Evolutionary conservation across 2,888 invertebrate genomes (phyloP).

Genomic region (Lingula anatina): DNA sequence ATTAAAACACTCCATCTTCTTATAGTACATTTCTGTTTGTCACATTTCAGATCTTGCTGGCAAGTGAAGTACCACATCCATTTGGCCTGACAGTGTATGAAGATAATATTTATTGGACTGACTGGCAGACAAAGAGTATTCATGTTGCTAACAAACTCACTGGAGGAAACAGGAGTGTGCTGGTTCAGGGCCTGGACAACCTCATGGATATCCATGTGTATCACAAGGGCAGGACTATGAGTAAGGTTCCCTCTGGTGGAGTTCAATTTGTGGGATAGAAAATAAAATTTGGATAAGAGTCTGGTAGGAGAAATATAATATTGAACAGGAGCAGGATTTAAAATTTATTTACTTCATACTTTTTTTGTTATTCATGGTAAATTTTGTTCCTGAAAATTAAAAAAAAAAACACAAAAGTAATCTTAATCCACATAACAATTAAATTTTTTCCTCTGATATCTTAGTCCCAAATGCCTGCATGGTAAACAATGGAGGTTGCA

Average conservation of each 20-base stretch:
- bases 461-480: slow-evolving; percentile 64
- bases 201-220: slow-evolving; percentile 80
- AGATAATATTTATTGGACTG: slow-evolving; percentile 87
- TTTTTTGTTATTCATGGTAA: too few relatives aligned
- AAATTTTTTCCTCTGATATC: slow-evolving; percentile 2
- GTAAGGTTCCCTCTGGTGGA: slow-evolving; percentile 48
- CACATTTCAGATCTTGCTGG: too few relatives aligned
- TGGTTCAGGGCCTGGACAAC: slow-evolving; percentile 76
- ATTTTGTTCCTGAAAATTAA: too few relatives aligned
- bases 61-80: slow-evolving; percentile 78
- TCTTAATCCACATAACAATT: too few relatives aligned
- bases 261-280: not conserved
- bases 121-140: slow-evolving; percentile 83
- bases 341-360: too few relatives aligned
- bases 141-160: slow-evolving; percentile 64
- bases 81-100: slow-evolving; percentile 84
- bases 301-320: too few relatives aligned
- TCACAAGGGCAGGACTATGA: slow-evolving; percentile 48
- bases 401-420: too few relatives aligned
- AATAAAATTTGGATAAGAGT: too few relatives aligned
- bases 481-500: slow-evolving; percentile 76
- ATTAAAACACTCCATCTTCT: too few relatives aligned
- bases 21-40: too few relatives aligned
- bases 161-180: slow-evolving; percentile 46
- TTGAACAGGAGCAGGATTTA: too few relatives aligned